A percentile compares a stretch with the other conserved stretches of the same genome.
Conservation (phyloP, 2,888 invertebrate species). For the Pegoplata infirma region DNA sequence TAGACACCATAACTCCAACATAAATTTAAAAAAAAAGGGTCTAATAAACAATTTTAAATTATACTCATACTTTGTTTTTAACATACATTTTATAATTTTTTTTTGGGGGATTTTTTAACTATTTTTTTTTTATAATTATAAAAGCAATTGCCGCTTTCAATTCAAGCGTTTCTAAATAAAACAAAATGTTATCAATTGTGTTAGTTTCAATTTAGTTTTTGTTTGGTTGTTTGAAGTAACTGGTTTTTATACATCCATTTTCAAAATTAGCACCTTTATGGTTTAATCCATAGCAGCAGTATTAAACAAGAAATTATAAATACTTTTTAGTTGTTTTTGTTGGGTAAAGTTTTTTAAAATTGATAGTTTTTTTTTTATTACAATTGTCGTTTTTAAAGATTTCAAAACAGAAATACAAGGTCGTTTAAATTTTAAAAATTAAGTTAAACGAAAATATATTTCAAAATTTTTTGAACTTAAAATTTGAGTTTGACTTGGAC, state of each 20-base stretch:
- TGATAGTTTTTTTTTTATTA: background rate
- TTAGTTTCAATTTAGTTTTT: slow-evolving; percentile 5
- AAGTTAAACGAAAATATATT: too few relatives aligned
- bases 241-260: background rate
- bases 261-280: slow-evolving; percentile 54
- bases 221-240: slow-evolving; percentile 4
- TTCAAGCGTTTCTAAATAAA: slow-evolving; percentile 24
- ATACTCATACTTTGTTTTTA: slow-evolving; percentile 8
- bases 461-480: too few relatives aligned
- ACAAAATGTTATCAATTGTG: slow-evolving; percentile 26
- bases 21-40: slow-evolving; percentile 34
- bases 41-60: slow-evolving; percentile 32
- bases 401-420: background rate
- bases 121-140: slow-evolving; percentile 23
- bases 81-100: background rate
- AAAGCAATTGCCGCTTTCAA: slow-evolving; percentile 54
- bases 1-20: background rate
- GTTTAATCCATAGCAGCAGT: background rate
- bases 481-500: too few relatives aligned
- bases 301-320: too few relatives aligned
- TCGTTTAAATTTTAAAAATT: background rate
- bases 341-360: slow-evolving; percentile 9
- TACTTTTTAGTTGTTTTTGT: slow-evolving; percentile 3
- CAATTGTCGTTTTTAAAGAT: background rate
- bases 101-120: background rate